A percentile compares a stretch with the other conserved stretches of the same genome.
phyloP scores from a whole-genome alignment of 2,113 vertebrate species.

The Dromas ardeola region DNA sequence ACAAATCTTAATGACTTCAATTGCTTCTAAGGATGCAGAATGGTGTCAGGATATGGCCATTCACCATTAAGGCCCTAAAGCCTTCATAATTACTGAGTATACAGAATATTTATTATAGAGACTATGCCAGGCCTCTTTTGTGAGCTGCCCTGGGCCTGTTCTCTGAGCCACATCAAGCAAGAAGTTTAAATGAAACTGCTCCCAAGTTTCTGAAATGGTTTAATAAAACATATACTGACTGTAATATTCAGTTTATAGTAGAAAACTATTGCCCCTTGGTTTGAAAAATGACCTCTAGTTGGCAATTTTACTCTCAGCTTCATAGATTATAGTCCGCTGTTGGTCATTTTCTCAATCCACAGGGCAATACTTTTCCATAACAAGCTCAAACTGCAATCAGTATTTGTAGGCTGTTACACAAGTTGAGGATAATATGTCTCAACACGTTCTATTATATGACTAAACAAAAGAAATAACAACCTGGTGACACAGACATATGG shows the following conservation, averaged over 20 bases:
- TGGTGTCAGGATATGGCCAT: slow-evolving; percentile 13
- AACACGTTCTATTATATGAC: slow-evolving; percentile 47
- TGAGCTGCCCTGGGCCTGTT: slow-evolving; percentile 69
- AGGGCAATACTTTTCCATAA: slow-evolving; percentile 81
- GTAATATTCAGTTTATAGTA: slow-evolving; percentile 81
- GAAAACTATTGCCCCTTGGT: slow-evolving; percentile 82
- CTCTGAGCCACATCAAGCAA: slow-evolving; percentile 72
- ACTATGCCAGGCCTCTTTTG: slow-evolving; percentile 56
- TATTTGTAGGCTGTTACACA: slow-evolving; percentile 26
- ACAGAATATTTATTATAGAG: slow-evolving; percentile 62
- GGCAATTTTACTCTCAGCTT: slow-evolving; percentile 82
- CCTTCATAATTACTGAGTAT: slow-evolving; percentile 51
- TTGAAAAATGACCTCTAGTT: slow-evolving; percentile 84
- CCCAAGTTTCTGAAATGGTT: slow-evolving; percentile 83
- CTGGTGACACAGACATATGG: slow-evolving; percentile 35
- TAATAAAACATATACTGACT: slow-evolving; percentile 85
- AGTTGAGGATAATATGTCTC: slow-evolving; percentile 61
- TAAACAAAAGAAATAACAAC: slow-evolving; percentile 69
- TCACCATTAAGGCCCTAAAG: slow-evolving; percentile 41
- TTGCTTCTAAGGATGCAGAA: slow-evolving; percentile 17
- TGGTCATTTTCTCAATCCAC: slow-evolving; percentile 79
- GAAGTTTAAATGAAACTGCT: slow-evolving; percentile 82
- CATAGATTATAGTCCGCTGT: slow-evolving; percentile 78
- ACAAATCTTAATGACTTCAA: slow-evolving; percentile 5
- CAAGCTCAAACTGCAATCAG: slow-evolving; percentile 76